phyloP scores from a whole-genome alignment of 2,888 invertebrate species.

The Stictocephala bisonia region DNA sequence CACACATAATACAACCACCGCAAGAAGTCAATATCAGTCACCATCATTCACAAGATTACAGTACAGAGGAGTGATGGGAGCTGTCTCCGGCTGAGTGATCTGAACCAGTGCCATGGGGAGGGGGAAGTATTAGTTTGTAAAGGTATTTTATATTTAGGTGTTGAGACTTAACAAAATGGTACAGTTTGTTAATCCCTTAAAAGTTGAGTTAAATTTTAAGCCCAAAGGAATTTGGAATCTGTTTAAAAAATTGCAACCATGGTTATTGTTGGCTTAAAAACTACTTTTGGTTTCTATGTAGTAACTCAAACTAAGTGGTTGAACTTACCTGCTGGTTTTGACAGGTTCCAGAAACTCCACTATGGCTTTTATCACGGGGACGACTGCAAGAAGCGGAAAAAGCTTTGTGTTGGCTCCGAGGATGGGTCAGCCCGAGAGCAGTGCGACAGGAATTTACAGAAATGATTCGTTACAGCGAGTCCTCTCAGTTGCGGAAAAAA shows the following conservation, averaged over 20 bases:
- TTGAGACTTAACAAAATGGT: not conserved
- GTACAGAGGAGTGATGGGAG: too few species aligned
- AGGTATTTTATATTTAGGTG: too few species aligned
- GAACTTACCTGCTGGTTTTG: too few species aligned
- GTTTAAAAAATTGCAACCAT: not conserved
- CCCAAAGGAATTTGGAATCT: not conserved
- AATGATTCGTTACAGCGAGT: conserved; percentile 66
- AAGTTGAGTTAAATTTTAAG: not conserved
- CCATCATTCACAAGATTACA: too few species aligned
- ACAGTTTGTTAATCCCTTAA: not conserved
- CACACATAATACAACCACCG: too few species aligned
- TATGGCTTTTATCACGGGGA: conserved; percentile 71
- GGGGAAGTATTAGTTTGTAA: too few species aligned
- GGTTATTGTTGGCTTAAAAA: not conserved
- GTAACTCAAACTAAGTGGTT: too few species aligned
- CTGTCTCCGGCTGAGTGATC: too few species aligned
- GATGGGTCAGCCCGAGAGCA: conserved; percentile 68
- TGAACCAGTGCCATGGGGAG: too few species aligned
- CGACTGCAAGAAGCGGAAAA: conserved; percentile 68
- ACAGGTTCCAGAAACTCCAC: conserved; percentile 71
- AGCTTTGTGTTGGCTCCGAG: conserved; percentile 70
- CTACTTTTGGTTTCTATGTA: not conserved
- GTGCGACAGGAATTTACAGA: conserved; percentile 68
- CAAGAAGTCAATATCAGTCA: too few species aligned
- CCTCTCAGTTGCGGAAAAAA: conserved; percentile 48